Conservation (phyloP, 2,797 vertebrate genomes). For the Brotula barbata region DNA sequence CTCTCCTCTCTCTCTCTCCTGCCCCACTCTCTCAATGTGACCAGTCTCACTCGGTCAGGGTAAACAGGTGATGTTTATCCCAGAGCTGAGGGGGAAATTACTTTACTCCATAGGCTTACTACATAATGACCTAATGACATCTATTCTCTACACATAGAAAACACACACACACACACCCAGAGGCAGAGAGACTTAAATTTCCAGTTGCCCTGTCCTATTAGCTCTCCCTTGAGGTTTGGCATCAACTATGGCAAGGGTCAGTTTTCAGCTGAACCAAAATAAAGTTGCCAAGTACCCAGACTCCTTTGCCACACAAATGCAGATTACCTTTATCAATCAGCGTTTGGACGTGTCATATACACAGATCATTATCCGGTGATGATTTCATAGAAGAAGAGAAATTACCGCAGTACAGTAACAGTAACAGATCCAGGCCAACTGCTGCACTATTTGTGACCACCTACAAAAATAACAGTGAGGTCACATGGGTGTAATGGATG, state of each 20-base stretch:
- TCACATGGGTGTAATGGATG: constrained; percentile 46
- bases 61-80: constrained; percentile 47
- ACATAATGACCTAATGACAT: constrained; percentile 36
- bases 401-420: constrained; percentile 32
- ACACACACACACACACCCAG: not conserved
- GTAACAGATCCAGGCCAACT: constrained; percentile 63
- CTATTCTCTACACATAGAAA: constrained; percentile 16
- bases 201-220: constrained; percentile 21
- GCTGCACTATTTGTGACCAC: constrained; percentile 72
- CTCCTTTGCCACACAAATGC: not conserved
- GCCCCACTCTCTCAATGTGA: constrained; percentile 15
- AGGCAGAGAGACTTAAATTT: constrained; percentile 15
- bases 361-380: not conserved
- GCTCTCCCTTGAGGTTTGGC: constrained; percentile 14
- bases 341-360: not conserved
- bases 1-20: constrained; percentile 5
- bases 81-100: constrained; percentile 31
- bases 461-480: constrained; percentile 70
- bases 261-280: constrained; percentile 15
- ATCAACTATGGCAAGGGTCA: constrained; percentile 13
- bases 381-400: constrained; percentile 23
- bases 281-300: not conserved
- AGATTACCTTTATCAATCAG: not conserved
- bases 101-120: constrained; percentile 22
- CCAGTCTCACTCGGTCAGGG: constrained; percentile 28